phyloP scores from a whole-genome alignment of 2,113 vertebrate species.

The Pao palembangensis region DNA sequence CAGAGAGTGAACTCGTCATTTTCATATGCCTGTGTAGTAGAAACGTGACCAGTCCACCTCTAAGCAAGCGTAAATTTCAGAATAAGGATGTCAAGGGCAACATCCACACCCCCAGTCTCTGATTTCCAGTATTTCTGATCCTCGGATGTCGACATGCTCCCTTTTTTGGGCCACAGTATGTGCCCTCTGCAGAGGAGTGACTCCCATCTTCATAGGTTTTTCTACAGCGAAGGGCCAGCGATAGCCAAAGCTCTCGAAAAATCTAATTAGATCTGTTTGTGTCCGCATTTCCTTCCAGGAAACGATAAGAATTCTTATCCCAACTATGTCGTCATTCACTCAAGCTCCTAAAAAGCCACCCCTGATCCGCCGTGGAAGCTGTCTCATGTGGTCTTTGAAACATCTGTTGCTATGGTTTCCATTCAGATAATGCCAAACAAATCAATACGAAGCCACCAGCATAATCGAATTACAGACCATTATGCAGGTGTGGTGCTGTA shows the following conservation, averaged over 20 bases:
- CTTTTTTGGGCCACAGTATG: too few species aligned
- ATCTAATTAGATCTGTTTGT: conserved; percentile 26
- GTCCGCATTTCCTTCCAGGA: conserved; percentile 12
- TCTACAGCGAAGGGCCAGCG: conserved; percentile 9
- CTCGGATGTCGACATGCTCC: too few species aligned
- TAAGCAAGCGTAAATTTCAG: neutral
- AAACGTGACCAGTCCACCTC: neutral
- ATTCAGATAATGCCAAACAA: conserved; percentile 48
- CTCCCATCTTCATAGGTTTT: too few species aligned
- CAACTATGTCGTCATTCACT: conserved; percentile 39
- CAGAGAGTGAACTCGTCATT: conserved; percentile 7
- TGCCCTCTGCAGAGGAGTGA: too few species aligned
- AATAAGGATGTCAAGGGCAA: neutral
- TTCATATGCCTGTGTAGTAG: conserved; percentile 3
- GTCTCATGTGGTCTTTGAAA: conserved; percentile 44
- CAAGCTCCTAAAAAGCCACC: conserved; percentile 27
- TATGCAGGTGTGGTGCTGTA: conserved; percentile 32
- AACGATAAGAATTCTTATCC: conserved; percentile 34
- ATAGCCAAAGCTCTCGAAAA: conserved; percentile 8
- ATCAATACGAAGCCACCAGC: conserved; percentile 59
- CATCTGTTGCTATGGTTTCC: conserved; percentile 77
- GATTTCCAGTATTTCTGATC: neutral
- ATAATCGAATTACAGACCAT: conserved; percentile 56
- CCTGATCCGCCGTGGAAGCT: conserved; percentile 29
- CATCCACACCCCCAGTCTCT: conserved; percentile 5